Evolutionary conservation across 2,113 vertebrate genomes (phyloP).

Genomic region (Pongo pygmaeus): DNA sequence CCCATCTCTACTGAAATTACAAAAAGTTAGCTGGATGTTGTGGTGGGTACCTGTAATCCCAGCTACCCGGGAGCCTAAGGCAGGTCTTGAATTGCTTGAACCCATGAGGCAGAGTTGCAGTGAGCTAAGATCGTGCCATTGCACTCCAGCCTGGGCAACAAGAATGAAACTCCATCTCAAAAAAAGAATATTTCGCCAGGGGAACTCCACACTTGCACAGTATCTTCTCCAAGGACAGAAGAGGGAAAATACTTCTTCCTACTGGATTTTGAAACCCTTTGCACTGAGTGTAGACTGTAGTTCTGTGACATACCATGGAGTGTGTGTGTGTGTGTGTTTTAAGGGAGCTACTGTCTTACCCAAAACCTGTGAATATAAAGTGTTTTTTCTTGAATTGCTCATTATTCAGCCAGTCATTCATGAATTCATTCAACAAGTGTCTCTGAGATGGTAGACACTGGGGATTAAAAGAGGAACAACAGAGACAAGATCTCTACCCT

Average conservation of each 20-base stretch:
- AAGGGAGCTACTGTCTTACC: not conserved
- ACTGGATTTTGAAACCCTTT: not conserved
- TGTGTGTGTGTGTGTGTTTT: not conserved
- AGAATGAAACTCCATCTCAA: too few relatives aligned
- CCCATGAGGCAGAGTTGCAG: too few relatives aligned
- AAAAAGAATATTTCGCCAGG: not conserved
- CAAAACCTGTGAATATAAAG: constrained; percentile 6
- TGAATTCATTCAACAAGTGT: constrained; percentile 42
- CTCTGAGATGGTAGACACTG: constrained; percentile 10
- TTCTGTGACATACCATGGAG: not conserved
- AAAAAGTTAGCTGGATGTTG: too few relatives aligned
- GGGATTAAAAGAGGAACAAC: constrained; percentile 24
- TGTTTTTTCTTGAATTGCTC: not conserved
- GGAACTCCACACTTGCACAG: not conserved
- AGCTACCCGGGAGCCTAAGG: too few relatives aligned
- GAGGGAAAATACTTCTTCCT: not conserved
- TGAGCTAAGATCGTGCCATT: too few relatives aligned
- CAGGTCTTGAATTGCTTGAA: too few relatives aligned
- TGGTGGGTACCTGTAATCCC: too few relatives aligned
- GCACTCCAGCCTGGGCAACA: too few relatives aligned
- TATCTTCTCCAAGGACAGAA: not conserved
- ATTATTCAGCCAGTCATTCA: constrained; percentile 31
- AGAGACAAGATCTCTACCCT: not conserved
- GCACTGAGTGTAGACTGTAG: not conserved
- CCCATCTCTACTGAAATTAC: too few relatives aligned